Percentiles rank a stretch among this genome's conserved stretches.
These are phyloP conservation scores for Trilocha varians DNA, from an alignment of 2,888 invertebrate genomes.

Conservation along the genomic window DNA sequence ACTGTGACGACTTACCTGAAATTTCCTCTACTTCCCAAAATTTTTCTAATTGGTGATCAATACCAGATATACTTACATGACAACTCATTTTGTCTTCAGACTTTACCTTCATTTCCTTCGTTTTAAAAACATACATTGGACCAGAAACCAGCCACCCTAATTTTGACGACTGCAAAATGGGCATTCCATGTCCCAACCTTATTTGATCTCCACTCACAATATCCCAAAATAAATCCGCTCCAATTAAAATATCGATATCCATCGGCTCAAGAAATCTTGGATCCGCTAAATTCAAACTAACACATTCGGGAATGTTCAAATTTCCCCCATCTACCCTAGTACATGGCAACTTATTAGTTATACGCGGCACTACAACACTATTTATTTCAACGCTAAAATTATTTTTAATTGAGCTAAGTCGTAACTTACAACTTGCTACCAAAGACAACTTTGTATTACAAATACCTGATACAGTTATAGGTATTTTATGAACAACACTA, in stretches of 20 bases:
- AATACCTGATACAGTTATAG: no score
- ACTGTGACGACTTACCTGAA: slow-evolving; percentile 4
- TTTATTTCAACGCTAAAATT: no score
- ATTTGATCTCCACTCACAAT: slow-evolving; percentile 14
- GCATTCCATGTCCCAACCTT: slow-evolving; percentile 12
- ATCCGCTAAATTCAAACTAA: slow-evolving; percentile 12
- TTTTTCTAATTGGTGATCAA: slow-evolving; percentile 11
- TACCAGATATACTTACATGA: slow-evolving; percentile 3
- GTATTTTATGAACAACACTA: no score
- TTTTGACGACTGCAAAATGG: slow-evolving; percentile 12
- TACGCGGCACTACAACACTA: no score
- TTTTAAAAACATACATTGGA: slow-evolving; percentile 7
- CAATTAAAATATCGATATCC: slow-evolving; percentile 10
- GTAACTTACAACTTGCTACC: no score
- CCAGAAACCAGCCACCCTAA: slow-evolving; percentile 22
- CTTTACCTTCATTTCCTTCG: not conserved
- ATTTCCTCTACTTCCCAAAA: slow-evolving; percentile 19
- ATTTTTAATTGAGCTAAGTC: no score
- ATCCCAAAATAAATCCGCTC: slow-evolving; percentile 17
- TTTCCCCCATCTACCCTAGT: no score
- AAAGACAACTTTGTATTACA: no score
- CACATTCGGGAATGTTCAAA: no score
- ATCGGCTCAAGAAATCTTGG: slow-evolving; percentile 10
- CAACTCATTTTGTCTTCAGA: slow-evolving; percentile 4
- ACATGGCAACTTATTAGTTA: no score